A percentile compares a stretch with the other conserved stretches of the same genome.
Conservation (phyloP, 2,113 vertebrate species). For the Emydocephalus ijimae region DNA sequence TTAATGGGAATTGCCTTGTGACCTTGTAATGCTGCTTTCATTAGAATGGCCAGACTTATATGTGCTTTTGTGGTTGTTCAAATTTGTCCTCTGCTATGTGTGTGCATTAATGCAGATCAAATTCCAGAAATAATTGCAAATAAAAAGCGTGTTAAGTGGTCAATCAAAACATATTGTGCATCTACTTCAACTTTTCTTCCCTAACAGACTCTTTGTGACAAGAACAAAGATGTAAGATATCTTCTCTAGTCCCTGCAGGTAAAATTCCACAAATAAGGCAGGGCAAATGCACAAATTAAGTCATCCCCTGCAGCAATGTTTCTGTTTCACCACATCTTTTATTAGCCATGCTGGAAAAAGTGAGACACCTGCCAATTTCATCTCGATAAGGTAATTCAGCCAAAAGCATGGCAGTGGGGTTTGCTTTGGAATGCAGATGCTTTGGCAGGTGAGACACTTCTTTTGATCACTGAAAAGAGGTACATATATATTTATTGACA, state of each 20-base stretch:
- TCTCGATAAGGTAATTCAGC: background rate
- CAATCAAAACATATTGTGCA: background rate
- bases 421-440: background rate
- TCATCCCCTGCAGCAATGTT: background rate
- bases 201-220: background rate
- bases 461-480: background rate
- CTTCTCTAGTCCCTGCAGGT: background rate
- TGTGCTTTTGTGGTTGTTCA: background rate
- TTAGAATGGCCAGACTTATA: background rate
- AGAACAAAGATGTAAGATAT: background rate
- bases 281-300: background rate
- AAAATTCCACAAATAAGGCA: background rate
- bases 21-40: background rate
- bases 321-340: background rate
- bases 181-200: background rate
- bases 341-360: background rate
- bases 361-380: background rate
- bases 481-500: background rate
- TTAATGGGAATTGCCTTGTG: background rate
- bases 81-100: background rate
- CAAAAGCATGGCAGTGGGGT: background rate
- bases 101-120: background rate
- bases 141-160: background rate
- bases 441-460: background rate
- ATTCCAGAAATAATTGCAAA: background rate